phyloP scores from a whole-genome alignment of 2,888 invertebrate species.

The Adelphocoris suturalis region DNA sequence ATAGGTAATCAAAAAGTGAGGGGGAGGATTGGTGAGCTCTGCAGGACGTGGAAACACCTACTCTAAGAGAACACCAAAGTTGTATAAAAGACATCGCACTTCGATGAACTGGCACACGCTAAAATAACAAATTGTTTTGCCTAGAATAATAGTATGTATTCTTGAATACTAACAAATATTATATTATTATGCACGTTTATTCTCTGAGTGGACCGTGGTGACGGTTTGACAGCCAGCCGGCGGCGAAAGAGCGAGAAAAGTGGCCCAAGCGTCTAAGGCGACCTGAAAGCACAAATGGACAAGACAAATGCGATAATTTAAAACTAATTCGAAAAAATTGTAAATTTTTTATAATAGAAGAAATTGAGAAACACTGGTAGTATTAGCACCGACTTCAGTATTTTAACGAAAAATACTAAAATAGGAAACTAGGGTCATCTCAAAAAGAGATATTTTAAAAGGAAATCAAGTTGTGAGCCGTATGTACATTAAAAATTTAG shows the following conservation, averaged over 20 bases:
- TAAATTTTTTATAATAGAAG: too few species aligned
- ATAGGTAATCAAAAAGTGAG: neutral
- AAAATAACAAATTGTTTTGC: conserved; percentile 41
- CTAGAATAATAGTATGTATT: neutral
- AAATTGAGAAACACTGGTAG: too few species aligned
- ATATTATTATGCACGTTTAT: conserved; percentile 40
- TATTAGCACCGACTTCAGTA: too few species aligned
- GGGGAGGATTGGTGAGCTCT: conserved; percentile 28
- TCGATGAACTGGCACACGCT: conserved; percentile 53
- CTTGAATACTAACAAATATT: conserved; percentile 13
- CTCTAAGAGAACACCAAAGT: conserved; percentile 45
- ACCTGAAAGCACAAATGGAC: conserved; percentile 79
- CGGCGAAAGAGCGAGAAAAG: conserved; percentile 89
- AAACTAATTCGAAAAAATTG: neutral
- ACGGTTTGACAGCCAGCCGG: conserved; percentile 81
- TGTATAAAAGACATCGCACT: conserved; percentile 59
- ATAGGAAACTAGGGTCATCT: too few species aligned
- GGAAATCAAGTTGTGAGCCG: too few species aligned
- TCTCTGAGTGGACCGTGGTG: conserved; percentile 59
- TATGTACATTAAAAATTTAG: too few species aligned
- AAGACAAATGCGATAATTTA: conserved; percentile 33
- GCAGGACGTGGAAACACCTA: conserved; percentile 26
- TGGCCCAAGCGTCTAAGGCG: conserved; percentile 89
- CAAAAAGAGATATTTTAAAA: too few species aligned
- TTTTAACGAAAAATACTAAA: too few species aligned